Conservation (phyloP, 2,888 invertebrate genomes). For the Habrosyne pyritoides region DNA sequence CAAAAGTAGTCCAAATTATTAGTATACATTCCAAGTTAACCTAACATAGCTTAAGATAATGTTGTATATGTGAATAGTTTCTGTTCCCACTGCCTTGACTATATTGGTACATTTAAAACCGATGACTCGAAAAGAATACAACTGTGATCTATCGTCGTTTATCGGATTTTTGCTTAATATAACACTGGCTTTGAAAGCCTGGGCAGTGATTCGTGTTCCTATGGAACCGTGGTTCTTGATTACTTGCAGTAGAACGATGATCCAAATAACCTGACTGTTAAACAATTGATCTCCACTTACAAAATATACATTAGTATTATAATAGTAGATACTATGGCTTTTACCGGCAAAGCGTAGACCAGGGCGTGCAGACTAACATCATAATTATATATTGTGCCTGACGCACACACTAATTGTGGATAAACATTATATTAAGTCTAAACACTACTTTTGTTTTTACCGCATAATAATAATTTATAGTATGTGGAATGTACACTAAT, state of each 20-base stretch:
- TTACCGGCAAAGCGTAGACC: neutral
- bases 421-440: conserved; percentile 1
- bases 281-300: neutral
- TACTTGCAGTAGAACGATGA: neutral
- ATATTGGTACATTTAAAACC: neutral
- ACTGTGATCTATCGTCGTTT: neutral
- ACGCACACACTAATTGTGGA: neutral
- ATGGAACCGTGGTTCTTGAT: conserved; percentile 25
- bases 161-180: conserved; percentile 20
- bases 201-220: conserved; percentile 49
- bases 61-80: conserved; percentile 5
- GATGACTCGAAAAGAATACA: neutral
- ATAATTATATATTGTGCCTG: neutral
- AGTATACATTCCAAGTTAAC: conserved; percentile 55
- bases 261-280: neutral
- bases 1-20: conserved; percentile 21
- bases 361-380: neutral
- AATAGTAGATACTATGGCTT: neutral
- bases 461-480: neutral
- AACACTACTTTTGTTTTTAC: neutral
- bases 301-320: neutral
- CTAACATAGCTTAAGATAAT: conserved; percentile 7
- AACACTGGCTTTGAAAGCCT: conserved; percentile 58
- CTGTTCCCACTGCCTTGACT: neutral
- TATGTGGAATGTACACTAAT: conserved; percentile 55